A percentile compares a stretch with the other conserved stretches of the same genome.
phyloP scores from a whole-genome alignment of 2,888 invertebrate species.

The Xestia rhomboidea region DNA sequence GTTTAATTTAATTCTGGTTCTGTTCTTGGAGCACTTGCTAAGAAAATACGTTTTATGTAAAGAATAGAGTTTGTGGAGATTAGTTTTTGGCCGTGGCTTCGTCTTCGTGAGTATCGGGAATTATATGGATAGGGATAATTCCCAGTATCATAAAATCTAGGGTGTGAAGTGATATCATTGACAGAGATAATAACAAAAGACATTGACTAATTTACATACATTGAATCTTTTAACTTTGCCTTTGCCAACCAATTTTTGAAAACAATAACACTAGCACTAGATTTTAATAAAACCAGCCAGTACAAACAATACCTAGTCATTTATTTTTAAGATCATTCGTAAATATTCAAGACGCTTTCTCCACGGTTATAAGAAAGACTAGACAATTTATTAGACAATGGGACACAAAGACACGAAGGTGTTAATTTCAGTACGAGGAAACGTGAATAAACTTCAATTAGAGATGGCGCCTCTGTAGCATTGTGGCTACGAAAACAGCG shows the following conservation, averaged over 20 bases:
- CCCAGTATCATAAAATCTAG: too few species aligned
- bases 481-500: constrained; percentile 55
- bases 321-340: constrained; percentile 59
- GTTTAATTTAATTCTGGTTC: constrained; percentile 43
- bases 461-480: constrained; percentile 77
- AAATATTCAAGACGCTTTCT: constrained; percentile 48
- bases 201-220: too few species aligned
- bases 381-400: constrained; percentile 67
- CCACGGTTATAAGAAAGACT: constrained; percentile 55
- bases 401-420: constrained; percentile 75
- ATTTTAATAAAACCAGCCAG: constrained; percentile 14
- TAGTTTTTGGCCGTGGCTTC: neutral
- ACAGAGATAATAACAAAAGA: too few species aligned
- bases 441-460: constrained; percentile 87
- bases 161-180: too few species aligned
- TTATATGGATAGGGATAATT: too few species aligned
- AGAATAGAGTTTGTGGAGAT: neutral
- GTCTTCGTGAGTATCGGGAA: neutral
- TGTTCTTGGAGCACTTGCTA: neutral
- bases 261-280: too few species aligned
- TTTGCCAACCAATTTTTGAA: neutral
- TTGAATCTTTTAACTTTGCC: neutral
- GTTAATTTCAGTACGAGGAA: constrained; percentile 81
- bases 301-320: constrained; percentile 49
- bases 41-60: neutral